Evolutionary conservation across 2,113 vertebrate species (phyloP).

Genomic region (Danionella cerebrum): DNA sequence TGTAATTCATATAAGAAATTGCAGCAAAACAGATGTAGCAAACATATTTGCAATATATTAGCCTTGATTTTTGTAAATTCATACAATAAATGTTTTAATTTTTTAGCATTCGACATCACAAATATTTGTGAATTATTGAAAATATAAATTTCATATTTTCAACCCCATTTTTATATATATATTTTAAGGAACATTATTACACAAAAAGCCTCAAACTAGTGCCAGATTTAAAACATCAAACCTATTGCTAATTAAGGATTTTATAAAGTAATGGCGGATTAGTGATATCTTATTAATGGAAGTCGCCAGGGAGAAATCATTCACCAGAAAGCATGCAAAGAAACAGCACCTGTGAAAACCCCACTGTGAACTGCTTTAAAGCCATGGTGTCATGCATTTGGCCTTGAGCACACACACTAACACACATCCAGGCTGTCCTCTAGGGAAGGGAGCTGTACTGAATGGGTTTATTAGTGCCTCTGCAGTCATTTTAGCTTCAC

Average conservation of each 20-base stretch:
- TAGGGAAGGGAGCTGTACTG: slow-evolving; percentile 39
- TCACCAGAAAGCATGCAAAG: not conserved
- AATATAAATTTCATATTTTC: too few relatives aligned
- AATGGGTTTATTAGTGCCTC: slow-evolving; percentile 66
- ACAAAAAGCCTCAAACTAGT: too few relatives aligned
- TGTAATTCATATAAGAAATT: too few relatives aligned
- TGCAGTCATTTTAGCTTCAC: slow-evolving; percentile 57
- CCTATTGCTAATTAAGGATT: slow-evolving; percentile 6
- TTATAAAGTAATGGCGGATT: slow-evolving; percentile 16
- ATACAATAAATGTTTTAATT: too few relatives aligned
- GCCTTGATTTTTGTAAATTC: too few relatives aligned
- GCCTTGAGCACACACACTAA: slow-evolving; percentile 27
- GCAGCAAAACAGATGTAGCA: too few relatives aligned
- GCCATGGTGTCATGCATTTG: slow-evolving; percentile 42
- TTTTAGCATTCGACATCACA: too few relatives aligned
- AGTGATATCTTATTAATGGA: not conserved
- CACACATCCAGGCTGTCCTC: slow-evolving; percentile 27
- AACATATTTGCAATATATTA: too few relatives aligned
- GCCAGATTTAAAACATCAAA: too few relatives aligned
- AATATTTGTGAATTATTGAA: too few relatives aligned
- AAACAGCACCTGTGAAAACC: slow-evolving; percentile 29
- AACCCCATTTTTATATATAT: too few relatives aligned
- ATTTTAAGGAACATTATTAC: too few relatives aligned
- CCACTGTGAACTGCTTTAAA: slow-evolving; percentile 29
- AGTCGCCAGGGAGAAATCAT: slow-evolving; percentile 17